phyloP scores from a whole-genome alignment of 2,888 invertebrate genomes.

The Acronicta aceris region DNA sequence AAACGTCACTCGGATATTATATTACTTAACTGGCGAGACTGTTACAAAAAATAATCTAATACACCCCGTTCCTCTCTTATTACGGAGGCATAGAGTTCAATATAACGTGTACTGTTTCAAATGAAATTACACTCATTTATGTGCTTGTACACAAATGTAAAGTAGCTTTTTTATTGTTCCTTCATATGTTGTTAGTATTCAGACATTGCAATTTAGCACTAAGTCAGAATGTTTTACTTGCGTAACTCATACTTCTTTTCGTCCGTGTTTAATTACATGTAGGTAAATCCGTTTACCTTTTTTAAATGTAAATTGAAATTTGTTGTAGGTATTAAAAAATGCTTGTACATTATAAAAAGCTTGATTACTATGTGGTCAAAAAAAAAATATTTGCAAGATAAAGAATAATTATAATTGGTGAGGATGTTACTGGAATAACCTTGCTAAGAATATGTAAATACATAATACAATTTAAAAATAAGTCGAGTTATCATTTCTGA shows the following conservation, averaged over 20 bases:
- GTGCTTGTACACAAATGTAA: conserved; percentile 41
- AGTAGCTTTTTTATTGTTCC: conserved; percentile 58
- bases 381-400: too few species aligned
- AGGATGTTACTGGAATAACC: too few species aligned
- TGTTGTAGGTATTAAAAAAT: background rate
- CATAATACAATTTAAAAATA: too few species aligned
- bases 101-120: conserved; percentile 29
- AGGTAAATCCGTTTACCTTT: background rate
- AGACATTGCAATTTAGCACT: conserved; percentile 50
- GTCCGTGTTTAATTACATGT: conserved; percentile 18
- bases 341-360: too few species aligned
- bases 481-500: too few species aligned
- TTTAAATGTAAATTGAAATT: background rate
- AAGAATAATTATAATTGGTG: too few species aligned
- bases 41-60: conserved; percentile 59
- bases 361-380: too few species aligned
- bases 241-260: conserved; percentile 7
- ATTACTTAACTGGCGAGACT: conserved; percentile 67
- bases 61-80: conserved; percentile 34
- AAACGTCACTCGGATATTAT: conserved; percentile 78
- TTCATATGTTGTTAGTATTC: conserved; percentile 57
- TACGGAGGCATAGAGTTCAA: conserved; percentile 45
- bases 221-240: conserved; percentile 38
- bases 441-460: too few species aligned
- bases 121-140: conserved; percentile 48